Evolutionary conservation across 2,797 vertebrate genomes (phyloP).

Genomic region (Linurgus olivaceus): DNA sequence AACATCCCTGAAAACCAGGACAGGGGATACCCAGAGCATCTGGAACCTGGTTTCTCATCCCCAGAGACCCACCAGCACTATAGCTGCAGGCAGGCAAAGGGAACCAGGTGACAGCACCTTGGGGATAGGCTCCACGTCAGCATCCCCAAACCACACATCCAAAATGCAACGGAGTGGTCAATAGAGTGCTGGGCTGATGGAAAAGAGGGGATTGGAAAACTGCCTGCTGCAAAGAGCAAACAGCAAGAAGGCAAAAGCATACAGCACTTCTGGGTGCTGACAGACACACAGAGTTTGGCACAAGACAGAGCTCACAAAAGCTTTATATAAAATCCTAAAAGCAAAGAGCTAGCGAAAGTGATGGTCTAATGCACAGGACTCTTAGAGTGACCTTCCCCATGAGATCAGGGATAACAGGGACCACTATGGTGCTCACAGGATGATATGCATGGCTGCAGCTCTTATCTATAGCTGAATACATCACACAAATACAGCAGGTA

Average conservation of each 20-base stretch:
- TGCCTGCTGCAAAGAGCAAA: not conserved
- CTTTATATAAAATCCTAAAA: not conserved
- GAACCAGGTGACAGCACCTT: not conserved
- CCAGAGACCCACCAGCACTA: not conserved
- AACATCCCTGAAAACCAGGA: not conserved
- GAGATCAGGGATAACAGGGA: not conserved
- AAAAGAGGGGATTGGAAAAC: not conserved
- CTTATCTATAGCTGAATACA: not conserved
- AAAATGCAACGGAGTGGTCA: not conserved
- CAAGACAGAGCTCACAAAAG: not conserved
- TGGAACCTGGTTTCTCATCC: fast-evolving
- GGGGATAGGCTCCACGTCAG: not conserved
- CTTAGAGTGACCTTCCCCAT: not conserved
- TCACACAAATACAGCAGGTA: not conserved
- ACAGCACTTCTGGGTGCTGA: not conserved
- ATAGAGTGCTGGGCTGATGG: not conserved
- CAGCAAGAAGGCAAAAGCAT: not conserved
- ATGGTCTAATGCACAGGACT: fast-evolving
- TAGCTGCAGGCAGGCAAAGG: not conserved
- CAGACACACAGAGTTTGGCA: not conserved
- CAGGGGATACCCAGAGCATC: not conserved
- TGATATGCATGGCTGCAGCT: not conserved
- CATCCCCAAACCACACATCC: not conserved
- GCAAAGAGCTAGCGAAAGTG: not conserved
- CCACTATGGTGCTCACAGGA: fast-evolving